Evolutionary conservation across 2,888 invertebrate species (phyloP).

Genomic region (Drosophila anceps): DNA sequence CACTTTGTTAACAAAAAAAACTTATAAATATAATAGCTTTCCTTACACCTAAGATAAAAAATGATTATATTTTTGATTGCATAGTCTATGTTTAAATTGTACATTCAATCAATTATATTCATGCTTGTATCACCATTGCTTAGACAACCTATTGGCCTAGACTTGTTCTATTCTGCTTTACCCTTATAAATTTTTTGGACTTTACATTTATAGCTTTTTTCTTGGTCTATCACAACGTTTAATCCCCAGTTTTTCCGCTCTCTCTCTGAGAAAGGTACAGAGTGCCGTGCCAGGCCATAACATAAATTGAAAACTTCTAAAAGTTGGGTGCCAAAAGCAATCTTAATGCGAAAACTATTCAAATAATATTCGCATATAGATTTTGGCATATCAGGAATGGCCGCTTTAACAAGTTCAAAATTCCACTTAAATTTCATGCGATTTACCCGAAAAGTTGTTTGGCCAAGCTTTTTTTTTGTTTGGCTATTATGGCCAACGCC

Average conservation of each 20-base stretch:
- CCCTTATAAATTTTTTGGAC: neutral
- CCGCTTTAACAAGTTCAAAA: conserved; percentile 30
- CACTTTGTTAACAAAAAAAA: too few relatives aligned
- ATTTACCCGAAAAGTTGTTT: conserved; percentile 14
- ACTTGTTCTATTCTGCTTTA: too few relatives aligned
- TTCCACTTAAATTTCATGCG: conserved; percentile 38
- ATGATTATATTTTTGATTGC: too few relatives aligned
- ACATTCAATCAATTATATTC: too few relatives aligned
- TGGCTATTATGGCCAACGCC: conserved; percentile 3
- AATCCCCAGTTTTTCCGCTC: neutral
- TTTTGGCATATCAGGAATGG: neutral
- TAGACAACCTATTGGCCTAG: too few relatives aligned
- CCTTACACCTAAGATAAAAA: too few relatives aligned
- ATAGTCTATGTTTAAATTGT: too few relatives aligned
- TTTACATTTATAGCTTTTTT: neutral
- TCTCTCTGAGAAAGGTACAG: neutral
- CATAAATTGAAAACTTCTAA: conserved; percentile 3
- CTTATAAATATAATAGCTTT: too few relatives aligned
- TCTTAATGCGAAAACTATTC: conserved; percentile 13
- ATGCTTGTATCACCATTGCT: too few relatives aligned
- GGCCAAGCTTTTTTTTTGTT: neutral
- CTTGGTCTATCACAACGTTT: neutral
- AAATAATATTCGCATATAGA: neutral
- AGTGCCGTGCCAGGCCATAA: neutral
- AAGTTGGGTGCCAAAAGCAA: neutral